A percentile compares a stretch with the other conserved stretches of the same genome.
Conservation (phyloP, 2,888 invertebrate genomes). For the Lepidonotus clava region DNA sequence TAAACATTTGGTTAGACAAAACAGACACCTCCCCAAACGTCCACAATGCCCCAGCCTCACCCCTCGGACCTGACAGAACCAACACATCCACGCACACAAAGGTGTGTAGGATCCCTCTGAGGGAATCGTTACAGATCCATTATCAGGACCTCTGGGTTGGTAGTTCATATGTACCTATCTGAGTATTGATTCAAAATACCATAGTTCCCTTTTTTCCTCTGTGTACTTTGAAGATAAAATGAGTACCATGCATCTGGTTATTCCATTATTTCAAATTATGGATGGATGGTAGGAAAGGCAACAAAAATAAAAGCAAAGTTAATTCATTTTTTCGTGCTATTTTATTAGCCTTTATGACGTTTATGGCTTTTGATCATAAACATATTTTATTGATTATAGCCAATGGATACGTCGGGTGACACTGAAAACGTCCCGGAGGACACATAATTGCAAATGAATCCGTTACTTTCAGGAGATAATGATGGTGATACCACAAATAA, state of each 20-base stretch:
- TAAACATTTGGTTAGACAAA: not conserved
- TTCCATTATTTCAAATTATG: too few species aligned
- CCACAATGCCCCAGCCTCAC: not conserved
- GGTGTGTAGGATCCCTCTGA: not conserved
- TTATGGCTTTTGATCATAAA: too few species aligned
- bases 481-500: not conserved
- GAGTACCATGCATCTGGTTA: too few species aligned
- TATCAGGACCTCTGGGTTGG: not conserved
- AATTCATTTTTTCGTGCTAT: too few species aligned
- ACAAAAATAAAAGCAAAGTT: too few species aligned
- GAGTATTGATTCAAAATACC: not conserved
- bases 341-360: too few species aligned
- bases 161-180: not conserved
- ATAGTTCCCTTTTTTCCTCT: not conserved
- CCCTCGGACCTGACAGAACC: not conserved
- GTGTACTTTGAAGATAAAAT: not conserved
- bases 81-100: not conserved
- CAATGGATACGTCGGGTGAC: too few species aligned
- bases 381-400: too few species aligned
- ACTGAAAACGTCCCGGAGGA: too few species aligned
- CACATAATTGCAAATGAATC: not conserved
- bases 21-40: not conserved
- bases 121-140: not conserved
- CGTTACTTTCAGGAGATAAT: not conserved
- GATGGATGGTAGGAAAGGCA: too few species aligned